These are phyloP conservation scores for Malachius bipustulatus DNA, from an alignment of 2,888 invertebrate genomes.

Conservation along the genomic window DNA sequence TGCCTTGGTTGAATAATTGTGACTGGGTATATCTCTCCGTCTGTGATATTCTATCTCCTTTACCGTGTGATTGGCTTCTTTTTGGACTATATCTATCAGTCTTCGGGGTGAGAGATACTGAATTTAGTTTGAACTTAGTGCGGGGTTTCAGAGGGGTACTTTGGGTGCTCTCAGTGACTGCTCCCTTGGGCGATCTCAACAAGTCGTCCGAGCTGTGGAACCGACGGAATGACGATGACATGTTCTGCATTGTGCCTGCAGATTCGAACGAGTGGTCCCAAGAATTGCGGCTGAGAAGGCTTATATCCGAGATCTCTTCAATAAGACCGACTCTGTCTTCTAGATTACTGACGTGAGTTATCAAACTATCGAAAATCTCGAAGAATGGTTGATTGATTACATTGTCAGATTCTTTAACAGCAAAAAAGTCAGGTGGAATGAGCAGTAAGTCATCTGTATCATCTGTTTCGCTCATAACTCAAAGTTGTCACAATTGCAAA, in stretches of 20 bases:
- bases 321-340: conserved; percentile 40
- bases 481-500: too few species aligned
- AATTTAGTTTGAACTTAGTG: conserved; percentile 25
- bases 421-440: too few species aligned
- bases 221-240: conserved; percentile 20
- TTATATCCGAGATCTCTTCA: conserved; percentile 33
- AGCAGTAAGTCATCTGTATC: too few species aligned
- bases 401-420: too few species aligned
- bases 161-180: too few species aligned
- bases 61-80: conserved; percentile 13
- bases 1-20: too few species aligned
- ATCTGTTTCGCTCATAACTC: too few species aligned
- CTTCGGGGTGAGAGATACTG: conserved; percentile 29
- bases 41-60: too few species aligned
- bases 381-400: too few species aligned
- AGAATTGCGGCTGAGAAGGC: conserved; percentile 22
- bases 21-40: too few species aligned
- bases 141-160: conserved; percentile 33
- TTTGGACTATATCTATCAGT: conserved; percentile 18
- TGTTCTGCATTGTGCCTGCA: conserved; percentile 15
- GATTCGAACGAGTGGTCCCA: conserved; percentile 19
- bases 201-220: conserved; percentile 28
- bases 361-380: too few species aligned
- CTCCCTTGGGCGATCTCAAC: conserved; percentile 17
- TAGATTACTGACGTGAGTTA: too few species aligned